phyloP scores from a whole-genome alignment of 2,797 vertebrate species.

The Tenualosa ilisha region DNA sequence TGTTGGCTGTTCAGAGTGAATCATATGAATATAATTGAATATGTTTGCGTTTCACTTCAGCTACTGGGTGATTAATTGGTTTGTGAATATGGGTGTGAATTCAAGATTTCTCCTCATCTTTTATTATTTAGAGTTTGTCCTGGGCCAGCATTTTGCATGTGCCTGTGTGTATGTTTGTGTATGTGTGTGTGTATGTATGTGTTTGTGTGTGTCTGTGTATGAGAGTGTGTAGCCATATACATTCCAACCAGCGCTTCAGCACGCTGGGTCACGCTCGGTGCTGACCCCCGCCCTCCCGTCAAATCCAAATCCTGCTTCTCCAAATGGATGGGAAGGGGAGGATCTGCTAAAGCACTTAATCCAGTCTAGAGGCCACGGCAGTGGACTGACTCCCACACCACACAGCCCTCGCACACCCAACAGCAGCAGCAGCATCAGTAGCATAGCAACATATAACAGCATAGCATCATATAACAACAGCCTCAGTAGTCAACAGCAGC shows the following conservation, averaged over 20 bases:
- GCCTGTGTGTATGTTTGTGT: background rate
- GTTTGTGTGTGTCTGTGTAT: background rate
- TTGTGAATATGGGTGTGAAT: background rate
- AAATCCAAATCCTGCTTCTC: slow-evolving; percentile 69
- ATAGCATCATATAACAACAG: background rate
- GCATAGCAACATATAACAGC: background rate
- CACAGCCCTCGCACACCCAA: slow-evolving; percentile 21
- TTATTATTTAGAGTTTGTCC: no score
- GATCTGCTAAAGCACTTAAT: slow-evolving; percentile 65
- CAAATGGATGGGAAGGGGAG: slow-evolving; percentile 57
- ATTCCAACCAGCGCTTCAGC: background rate
- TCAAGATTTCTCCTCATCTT: background rate
- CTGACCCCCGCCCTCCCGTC: slow-evolving; percentile 49
- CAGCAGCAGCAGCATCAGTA: background rate
- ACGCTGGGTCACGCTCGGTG: slow-evolving; percentile 52
- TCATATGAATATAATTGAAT: background rate
- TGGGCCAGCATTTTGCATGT: background rate
- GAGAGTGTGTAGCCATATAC: background rate
- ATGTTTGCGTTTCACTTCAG: background rate
- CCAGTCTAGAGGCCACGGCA: slow-evolving; percentile 50
- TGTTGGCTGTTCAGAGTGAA: background rate
- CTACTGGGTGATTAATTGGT: background rate
- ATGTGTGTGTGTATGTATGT: background rate
- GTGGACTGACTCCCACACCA: slow-evolving; percentile 32
- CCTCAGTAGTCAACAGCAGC: background rate